Evolutionary conservation across 1,140 invertebrate species (phyloP).

Genomic region (Telenomus remus): DNA sequence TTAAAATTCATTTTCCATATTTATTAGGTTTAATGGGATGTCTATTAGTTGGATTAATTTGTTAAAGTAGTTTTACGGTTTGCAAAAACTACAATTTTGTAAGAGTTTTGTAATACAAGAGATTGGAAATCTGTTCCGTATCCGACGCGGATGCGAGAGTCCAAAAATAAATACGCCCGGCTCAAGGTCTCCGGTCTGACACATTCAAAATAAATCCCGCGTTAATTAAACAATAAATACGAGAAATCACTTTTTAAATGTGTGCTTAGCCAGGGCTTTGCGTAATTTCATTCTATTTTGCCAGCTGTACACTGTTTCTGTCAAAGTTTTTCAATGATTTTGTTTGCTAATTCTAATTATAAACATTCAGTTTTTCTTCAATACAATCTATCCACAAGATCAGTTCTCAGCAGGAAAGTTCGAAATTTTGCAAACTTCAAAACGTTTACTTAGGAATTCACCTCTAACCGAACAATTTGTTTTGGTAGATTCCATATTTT

Average conservation of each 20-base stretch:
- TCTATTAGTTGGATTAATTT: no score
- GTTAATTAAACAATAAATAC: constrained; percentile 53
- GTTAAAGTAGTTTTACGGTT: not conserved
- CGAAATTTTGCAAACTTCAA: no score
- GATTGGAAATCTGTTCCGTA: constrained; percentile 6
- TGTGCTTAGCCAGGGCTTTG: constrained; percentile 7
- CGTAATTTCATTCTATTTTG: constrained; percentile 44
- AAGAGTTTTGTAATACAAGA: not conserved
- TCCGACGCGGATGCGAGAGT: constrained; percentile 13
- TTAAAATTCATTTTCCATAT: no score
- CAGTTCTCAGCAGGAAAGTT: no score
- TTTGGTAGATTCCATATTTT: not conserved
- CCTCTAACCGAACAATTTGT: no score
- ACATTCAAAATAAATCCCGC: constrained; percentile 44
- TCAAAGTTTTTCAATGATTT: constrained; percentile 11
- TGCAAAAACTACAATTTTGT: not conserved
- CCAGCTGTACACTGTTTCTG: constrained; percentile 37
- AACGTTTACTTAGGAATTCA: no score
- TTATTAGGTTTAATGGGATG: no score
- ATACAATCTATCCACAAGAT: no score
- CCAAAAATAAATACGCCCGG: constrained; percentile 41
- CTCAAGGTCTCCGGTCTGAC: constrained; percentile 27
- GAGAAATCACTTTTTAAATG: constrained; percentile 29
- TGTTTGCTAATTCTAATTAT: constrained; percentile 18
- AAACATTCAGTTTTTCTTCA: no score